Conservation (phyloP, 2,797 vertebrate genomes). For the Oryzias dopingdopingensis region DNA sequence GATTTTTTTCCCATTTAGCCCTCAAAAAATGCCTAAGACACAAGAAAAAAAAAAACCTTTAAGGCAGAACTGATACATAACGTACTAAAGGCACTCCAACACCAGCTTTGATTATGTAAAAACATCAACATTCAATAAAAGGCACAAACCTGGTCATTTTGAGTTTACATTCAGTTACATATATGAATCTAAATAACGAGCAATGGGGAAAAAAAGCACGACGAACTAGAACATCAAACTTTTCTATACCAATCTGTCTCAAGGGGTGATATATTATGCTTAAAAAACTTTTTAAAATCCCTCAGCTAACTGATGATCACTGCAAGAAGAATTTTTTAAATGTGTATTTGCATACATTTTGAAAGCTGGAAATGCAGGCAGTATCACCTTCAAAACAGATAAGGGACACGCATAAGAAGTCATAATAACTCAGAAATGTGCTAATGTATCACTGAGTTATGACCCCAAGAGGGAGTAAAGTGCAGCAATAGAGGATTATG, state of each 20-base stretch:
- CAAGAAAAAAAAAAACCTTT: conserved; percentile 13
- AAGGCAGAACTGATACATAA: conserved; percentile 32
- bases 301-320: background rate
- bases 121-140: conserved; percentile 30
- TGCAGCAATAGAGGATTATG: background rate
- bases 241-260: no score
- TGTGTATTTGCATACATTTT: conserved; percentile 6
- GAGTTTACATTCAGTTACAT: background rate
- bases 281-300: background rate
- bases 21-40: conserved; percentile 17
- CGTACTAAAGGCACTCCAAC: conserved; percentile 3
- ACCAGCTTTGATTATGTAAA: conserved; percentile 20
- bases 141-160: conserved; percentile 20
- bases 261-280: no score
- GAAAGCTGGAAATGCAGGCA: background rate
- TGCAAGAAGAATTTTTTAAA: conserved; percentile 1
- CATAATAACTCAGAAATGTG: background rate
- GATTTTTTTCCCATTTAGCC: conserved; percentile 27
- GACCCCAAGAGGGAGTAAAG: conserved; percentile 2
- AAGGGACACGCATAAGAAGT: background rate
- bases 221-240: no score
- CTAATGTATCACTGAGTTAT: background rate
- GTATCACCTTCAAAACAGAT: background rate
- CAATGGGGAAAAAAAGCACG: no score
- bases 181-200: no score